Evolutionary conservation across 2,797 vertebrate species (phyloP).

Genomic region (Yasuhikotakia modesta): DNA sequence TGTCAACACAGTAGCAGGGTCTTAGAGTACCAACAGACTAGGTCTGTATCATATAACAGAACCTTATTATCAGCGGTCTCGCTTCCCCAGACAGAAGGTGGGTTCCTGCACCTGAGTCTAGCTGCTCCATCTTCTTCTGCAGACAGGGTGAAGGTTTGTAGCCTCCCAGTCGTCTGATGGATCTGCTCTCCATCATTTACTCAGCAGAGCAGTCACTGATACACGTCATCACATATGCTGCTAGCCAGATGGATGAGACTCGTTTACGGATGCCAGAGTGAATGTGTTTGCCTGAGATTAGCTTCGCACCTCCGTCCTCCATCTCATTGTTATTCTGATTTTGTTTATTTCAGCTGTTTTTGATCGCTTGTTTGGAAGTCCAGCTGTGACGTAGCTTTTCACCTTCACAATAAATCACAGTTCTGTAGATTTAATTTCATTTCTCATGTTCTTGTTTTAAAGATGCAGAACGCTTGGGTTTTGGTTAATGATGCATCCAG

Average conservation of each 20-base stretch:
- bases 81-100: slow-evolving; percentile 71
- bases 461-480: slow-evolving; percentile 62
- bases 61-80: slow-evolving; percentile 39
- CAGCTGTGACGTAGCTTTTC: background rate
- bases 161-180: slow-evolving; percentile 69
- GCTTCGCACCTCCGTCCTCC: slow-evolving; percentile 8
- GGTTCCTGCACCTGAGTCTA: slow-evolving; percentile 76
- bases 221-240: slow-evolving; percentile 68
- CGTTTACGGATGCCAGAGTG: slow-evolving; percentile 78
- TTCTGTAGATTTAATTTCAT: slow-evolving; percentile 2
- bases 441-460: background rate
- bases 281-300: slow-evolving; percentile 71
- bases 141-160: slow-evolving; percentile 72
- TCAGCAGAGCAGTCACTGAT: slow-evolving; percentile 69
- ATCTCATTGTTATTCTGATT: background rate
- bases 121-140: slow-evolving; percentile 77
- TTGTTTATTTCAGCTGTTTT: background rate
- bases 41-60: slow-evolving; percentile 1
- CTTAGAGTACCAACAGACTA: background rate
- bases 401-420: background rate
- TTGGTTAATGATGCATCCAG: slow-evolving; percentile 94
- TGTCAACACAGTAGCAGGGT: background rate
- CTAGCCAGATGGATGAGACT: slow-evolving; percentile 79
- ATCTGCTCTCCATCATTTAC: slow-evolving; percentile 67
- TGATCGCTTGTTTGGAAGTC: background rate